Conservation (phyloP, 2,888 invertebrate species). For the Pseudoips prasinana region DNA sequence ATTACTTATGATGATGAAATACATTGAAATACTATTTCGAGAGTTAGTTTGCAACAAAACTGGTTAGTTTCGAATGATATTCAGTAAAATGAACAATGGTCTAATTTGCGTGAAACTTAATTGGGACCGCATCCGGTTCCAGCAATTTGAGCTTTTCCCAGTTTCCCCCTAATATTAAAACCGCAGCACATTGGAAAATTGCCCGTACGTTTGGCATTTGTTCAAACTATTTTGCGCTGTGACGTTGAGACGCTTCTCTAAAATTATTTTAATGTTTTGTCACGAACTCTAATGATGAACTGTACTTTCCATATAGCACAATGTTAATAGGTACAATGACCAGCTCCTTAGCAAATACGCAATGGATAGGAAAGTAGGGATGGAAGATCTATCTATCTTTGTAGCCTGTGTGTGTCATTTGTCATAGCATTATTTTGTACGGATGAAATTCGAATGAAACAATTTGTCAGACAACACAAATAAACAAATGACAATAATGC, state of each 20-base stretch:
- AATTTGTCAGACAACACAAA: constrained; percentile 10
- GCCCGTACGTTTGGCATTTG: constrained; percentile 60
- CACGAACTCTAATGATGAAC: constrained; percentile 27
- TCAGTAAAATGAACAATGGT: no score
- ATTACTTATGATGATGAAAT: no score
- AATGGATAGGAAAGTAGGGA: constrained; percentile 10
- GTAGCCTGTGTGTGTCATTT: constrained; percentile 2
- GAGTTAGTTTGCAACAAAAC: no score
- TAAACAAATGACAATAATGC: constrained; percentile 3
- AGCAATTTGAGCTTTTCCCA: constrained; percentile 37
- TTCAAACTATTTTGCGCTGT: constrained; percentile 67
- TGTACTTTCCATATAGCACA: constrained; percentile 17
- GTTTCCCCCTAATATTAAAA: constrained; percentile 34
- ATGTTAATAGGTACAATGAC: constrained; percentile 1
- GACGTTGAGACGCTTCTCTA: constrained; percentile 50
- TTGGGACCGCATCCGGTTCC: constrained; percentile 21
- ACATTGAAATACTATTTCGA: no score
- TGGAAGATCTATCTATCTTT: no score
- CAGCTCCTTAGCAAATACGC: constrained; percentile 2
- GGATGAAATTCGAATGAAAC: neutral
- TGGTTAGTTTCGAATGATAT: no score
- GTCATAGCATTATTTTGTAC: neutral
- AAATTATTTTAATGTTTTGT: constrained; percentile 56
- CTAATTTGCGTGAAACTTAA: no score
- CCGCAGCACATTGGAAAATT: constrained; percentile 49